Percentiles rank a stretch among this genome's conserved stretches.
phyloP scores from a whole-genome alignment of 1,140 invertebrate genomes.

The Lepidotrigona ventralis region DNA sequence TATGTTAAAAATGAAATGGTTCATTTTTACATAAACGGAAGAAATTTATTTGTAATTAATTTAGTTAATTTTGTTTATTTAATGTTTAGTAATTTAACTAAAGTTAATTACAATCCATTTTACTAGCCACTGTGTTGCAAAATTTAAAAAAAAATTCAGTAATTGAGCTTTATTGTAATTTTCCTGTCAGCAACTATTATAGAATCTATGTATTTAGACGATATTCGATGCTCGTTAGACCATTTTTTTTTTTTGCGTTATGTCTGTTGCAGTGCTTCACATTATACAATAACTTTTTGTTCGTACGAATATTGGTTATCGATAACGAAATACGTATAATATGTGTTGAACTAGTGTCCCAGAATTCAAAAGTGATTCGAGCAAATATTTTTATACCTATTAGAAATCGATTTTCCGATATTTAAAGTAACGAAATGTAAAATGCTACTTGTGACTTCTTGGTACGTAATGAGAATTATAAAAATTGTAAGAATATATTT shows the following conservation, averaged over 20 bases:
- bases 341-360: not conserved
- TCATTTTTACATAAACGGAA: not conserved
- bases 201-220: not conserved
- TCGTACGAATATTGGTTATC: constrained; percentile 3
- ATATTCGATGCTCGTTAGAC: not conserved
- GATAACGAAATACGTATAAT: not conserved
- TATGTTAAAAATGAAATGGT: fast-evolving
- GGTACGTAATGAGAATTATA: not conserved
- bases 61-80: not conserved
- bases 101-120: not conserved
- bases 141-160: not conserved
- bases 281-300: not conserved
- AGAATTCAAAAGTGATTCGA: not conserved
- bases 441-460: not conserved
- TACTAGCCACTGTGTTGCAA: no score
- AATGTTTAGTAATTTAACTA: not conserved
- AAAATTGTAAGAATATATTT: not conserved
- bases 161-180: not conserved
- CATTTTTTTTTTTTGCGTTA: no score
- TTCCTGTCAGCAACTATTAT: no score
- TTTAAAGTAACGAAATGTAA: not conserved
- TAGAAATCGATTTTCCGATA: constrained; percentile 7
- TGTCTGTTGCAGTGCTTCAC: no score
- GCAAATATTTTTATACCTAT: constrained; percentile 21
- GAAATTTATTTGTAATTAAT: not conserved